Percentiles rank a stretch among this genome's conserved stretches.
Evolutionary conservation across 2,113 vertebrate species (phyloP).

Genomic region (Nanorana parkeri): DNA sequence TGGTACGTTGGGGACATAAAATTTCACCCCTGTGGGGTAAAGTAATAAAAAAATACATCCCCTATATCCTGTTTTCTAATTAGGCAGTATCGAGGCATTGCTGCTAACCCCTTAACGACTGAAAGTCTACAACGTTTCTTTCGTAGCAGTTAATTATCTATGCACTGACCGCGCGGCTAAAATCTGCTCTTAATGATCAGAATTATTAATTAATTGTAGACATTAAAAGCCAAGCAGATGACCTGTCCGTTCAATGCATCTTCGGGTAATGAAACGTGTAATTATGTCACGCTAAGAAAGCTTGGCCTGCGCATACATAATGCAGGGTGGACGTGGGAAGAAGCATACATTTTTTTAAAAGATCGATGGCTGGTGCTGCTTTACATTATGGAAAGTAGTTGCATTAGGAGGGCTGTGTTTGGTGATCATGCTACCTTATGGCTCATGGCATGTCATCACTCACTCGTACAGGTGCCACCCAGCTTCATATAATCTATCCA

Average conservation of each 20-base stretch:
- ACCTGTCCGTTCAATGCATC: not conserved
- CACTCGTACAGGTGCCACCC: no score
- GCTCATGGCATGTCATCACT: no score
- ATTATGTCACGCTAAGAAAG: not conserved
- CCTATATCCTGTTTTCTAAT: slow-evolving; percentile 20
- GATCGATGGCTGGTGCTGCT: no score
- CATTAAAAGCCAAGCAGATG: not conserved
- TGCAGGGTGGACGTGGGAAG: no score
- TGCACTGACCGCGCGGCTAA: not conserved
- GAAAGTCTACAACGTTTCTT: not conserved
- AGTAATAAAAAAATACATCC: slow-evolving; percentile 25
- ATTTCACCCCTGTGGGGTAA: slow-evolving; percentile 4
- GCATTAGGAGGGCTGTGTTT: no score
- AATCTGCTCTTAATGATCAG: not conserved
- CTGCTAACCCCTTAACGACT: not conserved
- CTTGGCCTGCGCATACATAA: no score
- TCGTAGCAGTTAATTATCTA: slow-evolving; percentile 14
- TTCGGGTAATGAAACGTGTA: not conserved
- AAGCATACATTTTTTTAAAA: no score
- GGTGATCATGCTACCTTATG: no score
- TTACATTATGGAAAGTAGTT: no score
- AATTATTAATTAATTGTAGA: slow-evolving; percentile 22
- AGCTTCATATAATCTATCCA: no score
- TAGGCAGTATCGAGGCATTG: not conserved
- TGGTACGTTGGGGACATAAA: slow-evolving; percentile 20